phyloP scores from a whole-genome alignment of 92 coral and sea anemone species.

The Umimayanthus kanabou region DNA sequence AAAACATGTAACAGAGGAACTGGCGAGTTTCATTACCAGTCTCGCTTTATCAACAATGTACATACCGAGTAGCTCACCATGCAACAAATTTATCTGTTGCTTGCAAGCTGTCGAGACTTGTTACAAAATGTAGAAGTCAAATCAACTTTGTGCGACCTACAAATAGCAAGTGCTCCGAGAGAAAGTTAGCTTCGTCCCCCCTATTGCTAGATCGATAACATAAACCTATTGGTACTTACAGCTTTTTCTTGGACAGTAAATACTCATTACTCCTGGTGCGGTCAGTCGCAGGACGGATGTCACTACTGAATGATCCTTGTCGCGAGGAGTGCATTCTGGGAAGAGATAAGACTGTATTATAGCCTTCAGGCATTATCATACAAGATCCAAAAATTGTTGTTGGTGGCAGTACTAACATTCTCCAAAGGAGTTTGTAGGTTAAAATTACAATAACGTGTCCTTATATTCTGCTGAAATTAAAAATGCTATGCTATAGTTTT shows the following conservation, averaged over 20 bases:
- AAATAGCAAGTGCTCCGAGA: neutral
- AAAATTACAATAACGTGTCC: too few relatives aligned
- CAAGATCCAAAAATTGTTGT: neutral
- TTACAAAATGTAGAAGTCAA: neutral
- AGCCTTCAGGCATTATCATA: neutral
- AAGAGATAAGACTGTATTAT: neutral
- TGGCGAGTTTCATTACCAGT: too few relatives aligned
- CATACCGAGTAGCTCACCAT: too few relatives aligned
- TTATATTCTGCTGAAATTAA: too few relatives aligned
- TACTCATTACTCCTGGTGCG: slow-evolving; percentile 54
- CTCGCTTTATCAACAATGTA: too few relatives aligned
- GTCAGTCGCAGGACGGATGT: slow-evolving; percentile 40
- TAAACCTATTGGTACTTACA: slow-evolving; percentile 50
- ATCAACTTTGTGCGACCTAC: neutral
- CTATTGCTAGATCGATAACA: neutral
- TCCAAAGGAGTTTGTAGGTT: too few relatives aligned
- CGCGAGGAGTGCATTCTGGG: slow-evolving; percentile 71
- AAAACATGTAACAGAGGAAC: too few relatives aligned
- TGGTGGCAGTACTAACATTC: too few relatives aligned
- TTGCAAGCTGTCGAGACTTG: neutral
- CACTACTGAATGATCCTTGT: slow-evolving; percentile 70
- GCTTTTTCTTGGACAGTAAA: slow-evolving; percentile 67
- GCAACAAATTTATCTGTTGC: neutral
- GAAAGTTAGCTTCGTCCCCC: neutral
- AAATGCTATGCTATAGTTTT: too few relatives aligned